Percentiles rank a stretch among this genome's conserved stretches.
phyloP scores from a whole-genome alignment of 2,797 vertebrate genomes.

The Rhynchotus rufescens region DNA sequence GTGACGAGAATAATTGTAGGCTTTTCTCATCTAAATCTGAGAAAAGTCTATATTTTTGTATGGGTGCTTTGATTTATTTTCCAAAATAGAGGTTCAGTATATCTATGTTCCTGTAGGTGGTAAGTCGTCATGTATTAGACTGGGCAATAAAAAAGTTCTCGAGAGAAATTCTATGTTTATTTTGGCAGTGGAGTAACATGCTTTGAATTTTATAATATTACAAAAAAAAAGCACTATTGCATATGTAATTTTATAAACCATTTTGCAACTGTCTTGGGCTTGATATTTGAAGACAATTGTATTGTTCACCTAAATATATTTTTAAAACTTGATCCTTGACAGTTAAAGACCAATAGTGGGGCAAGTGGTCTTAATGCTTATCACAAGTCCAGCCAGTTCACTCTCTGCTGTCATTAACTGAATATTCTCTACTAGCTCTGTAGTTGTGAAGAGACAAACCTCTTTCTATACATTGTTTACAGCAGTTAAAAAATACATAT shows the following conservation, averaged over 20 bases:
- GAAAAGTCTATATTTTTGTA: background rate
- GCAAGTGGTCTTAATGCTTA: conserved; percentile 44
- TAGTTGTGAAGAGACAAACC: conserved; percentile 39
- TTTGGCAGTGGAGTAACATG: background rate
- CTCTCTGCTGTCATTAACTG: conserved; percentile 56
- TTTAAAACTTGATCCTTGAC: conserved; percentile 51
- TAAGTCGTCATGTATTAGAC: background rate
- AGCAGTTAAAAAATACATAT: conserved; percentile 5
- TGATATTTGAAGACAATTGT: conserved; percentile 51
- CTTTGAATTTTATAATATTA: background rate
- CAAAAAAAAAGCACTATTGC: conserved; percentile 11
- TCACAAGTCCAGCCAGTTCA: conserved; percentile 43
- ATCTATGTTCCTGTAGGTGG: background rate
- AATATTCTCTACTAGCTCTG: background rate
- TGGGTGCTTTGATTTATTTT: background rate
- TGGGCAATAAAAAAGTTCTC: background rate
- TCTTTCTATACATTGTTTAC: background rate
- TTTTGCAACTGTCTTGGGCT: conserved; percentile 47
- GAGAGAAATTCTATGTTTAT: conserved; percentile 4
- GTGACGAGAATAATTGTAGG: background rate
- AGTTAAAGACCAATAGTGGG: conserved; percentile 18
- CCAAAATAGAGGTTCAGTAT: background rate
- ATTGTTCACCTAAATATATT: conserved; percentile 29
- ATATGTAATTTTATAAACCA: background rate
- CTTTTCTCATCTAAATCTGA: background rate